Percentiles rank a stretch among this genome's conserved stretches.
phyloP scores from a whole-genome alignment of 2,797 vertebrate species.

The Knipowitschia caucasica region DNA sequence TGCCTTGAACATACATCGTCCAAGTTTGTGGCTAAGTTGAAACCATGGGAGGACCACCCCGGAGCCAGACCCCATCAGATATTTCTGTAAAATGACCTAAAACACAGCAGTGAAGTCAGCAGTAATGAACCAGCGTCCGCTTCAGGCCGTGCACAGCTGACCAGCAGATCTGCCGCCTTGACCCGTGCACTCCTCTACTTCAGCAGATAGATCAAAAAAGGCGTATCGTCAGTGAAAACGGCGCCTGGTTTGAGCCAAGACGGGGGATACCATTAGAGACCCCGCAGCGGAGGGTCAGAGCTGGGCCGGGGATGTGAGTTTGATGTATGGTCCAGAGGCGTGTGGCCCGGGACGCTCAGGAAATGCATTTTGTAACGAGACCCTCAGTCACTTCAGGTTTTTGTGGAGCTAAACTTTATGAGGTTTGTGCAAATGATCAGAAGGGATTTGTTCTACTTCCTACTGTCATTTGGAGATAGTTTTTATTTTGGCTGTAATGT shows the following conservation, averaged over 20 bases:
- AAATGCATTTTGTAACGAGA: constrained; percentile 28
- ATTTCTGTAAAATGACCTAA: constrained; percentile 37
- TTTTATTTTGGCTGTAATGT: constrained; percentile 5
- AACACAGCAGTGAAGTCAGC: constrained; percentile 44
- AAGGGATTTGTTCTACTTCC: background rate
- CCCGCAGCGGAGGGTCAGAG: constrained; percentile 62
- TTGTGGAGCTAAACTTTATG: background rate
- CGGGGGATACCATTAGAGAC: constrained; percentile 69
- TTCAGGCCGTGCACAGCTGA: constrained; percentile 49
- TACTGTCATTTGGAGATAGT: background rate
- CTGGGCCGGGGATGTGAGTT: constrained; percentile 49
- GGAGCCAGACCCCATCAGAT: constrained; percentile 30
- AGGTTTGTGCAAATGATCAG: background rate
- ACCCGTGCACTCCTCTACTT: constrained; percentile 67
- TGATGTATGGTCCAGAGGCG: constrained; percentile 61
- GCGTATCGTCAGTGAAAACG: constrained; percentile 58
- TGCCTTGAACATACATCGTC: constrained; percentile 26
- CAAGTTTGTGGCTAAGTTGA: constrained; percentile 45
- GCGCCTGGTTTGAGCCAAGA: constrained; percentile 47
- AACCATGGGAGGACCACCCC: constrained; percentile 49
- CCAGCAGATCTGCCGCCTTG: constrained; percentile 72
- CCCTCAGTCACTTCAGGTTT: background rate
- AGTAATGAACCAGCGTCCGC: constrained; percentile 59
- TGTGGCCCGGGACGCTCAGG: constrained; percentile 43
- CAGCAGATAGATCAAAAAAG: constrained; percentile 74